Conservation (phyloP, 1,140 invertebrate species). For the Drosophila oshimai region DNA sequence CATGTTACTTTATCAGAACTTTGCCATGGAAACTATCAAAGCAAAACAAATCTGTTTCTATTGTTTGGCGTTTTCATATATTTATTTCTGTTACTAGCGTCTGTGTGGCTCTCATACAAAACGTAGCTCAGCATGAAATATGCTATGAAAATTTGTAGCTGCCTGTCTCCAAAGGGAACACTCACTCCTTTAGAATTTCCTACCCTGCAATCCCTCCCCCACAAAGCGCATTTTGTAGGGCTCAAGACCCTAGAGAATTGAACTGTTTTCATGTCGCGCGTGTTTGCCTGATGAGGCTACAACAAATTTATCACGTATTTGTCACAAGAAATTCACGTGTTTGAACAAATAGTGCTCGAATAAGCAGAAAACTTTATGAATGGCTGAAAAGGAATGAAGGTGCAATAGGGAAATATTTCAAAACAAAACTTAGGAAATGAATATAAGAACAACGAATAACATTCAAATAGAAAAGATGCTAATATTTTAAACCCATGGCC, state of each 20-base stretch:
- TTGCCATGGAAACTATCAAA: constrained; percentile 22
- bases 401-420: not conserved
- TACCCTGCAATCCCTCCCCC: not conserved
- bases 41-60: constrained; percentile 15
- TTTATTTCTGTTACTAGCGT: not conserved
- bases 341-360: constrained; percentile 19
- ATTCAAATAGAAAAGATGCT: too few species aligned
- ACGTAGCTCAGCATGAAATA: constrained; percentile 14
- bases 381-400: constrained; percentile 6
- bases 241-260: constrained; percentile 1
- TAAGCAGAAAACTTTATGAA: constrained; percentile 26
- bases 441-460: not conserved
- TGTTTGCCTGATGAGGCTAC: constrained; percentile 29
- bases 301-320: constrained; percentile 37
- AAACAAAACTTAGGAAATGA: not conserved
- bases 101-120: not conserved
- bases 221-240: constrained; percentile 6
- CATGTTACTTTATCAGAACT: constrained; percentile 1
- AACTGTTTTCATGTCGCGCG: constrained; percentile 26
- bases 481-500: too few species aligned
- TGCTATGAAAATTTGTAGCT: constrained; percentile 14
- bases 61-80: not conserved
- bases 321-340: constrained; percentile 41
- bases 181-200: not conserved
- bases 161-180: constrained; percentile 6